Evolutionary conservation across 1,140 invertebrate genomes (phyloP), one percentile per base, ranked within the genome.

Genomic region (Lineus longissimus): DNA sequence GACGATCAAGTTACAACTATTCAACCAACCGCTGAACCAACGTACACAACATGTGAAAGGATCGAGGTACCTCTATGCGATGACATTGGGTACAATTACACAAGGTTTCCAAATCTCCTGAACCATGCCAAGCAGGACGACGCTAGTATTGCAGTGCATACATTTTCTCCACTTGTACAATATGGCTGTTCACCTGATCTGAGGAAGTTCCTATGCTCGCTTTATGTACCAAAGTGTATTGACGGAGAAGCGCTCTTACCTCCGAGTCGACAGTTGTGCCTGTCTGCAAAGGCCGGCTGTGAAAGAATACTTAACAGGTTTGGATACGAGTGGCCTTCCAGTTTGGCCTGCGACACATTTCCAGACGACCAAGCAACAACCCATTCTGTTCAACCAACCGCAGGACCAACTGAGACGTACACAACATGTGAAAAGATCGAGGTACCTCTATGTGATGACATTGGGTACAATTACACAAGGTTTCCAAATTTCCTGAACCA

Each of bases 231-330:
- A 31, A 69, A 64, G 19, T 69, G 67, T 65, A 23, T 68, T 63
- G 51, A 92, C 33, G 33, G 33, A 15, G 15, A 7, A 36, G 6
- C 4, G 15, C 6, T 7, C 4, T 15, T 15, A 4, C 33, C 33
- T 7, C 33, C 33, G 6, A 36, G 33, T 15, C 33, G 33, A 4
- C 6, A 36, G 33, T 15, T 36, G 33, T 36, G 33, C 33, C 4
- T 15, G 15, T 15, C 15, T 36, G 33, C 15, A 4, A 36, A 36
- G 33, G 4, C 33, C 4, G 33, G 33, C 33, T 36, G 33, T 15
- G 33, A 36, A 15, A 4, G 6, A 4, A 36, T 36, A 36, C 33
- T 36, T 4, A 36, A 15, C 15, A 15, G 15, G 33, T 36, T 36
- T 15, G 33, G 33, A 36, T 36, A 7, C 33, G 6, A 4, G 15